Conservation (phyloP, 30 jellyfish, hydroid and myxozoan species). For the Aurelia sp. region DNA sequence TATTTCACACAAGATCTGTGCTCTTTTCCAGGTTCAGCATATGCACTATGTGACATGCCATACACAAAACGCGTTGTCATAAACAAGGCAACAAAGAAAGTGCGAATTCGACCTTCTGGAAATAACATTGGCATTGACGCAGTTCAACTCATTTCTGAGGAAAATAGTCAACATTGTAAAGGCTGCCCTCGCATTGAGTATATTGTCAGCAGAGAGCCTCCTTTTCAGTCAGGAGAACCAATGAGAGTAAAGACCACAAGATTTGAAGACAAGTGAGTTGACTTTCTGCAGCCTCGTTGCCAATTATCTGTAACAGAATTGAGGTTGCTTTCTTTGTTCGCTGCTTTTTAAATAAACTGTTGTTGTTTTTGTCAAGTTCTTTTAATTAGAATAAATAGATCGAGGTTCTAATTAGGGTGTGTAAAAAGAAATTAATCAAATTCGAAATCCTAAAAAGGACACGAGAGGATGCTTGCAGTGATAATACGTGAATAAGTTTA, state of each 20-base stretch:
- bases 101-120: constrained; percentile 55
- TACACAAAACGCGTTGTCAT: constrained; percentile 70
- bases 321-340: no score
- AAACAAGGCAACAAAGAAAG: constrained; percentile 36
- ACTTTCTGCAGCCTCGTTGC: no score
- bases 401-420: no score
- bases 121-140: constrained; percentile 84
- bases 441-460: no score
- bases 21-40: constrained; percentile 64
- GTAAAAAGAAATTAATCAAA: no score
- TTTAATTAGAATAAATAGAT: no score
- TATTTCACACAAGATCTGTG: no score
- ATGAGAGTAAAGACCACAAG: constrained; percentile 12
- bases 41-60: constrained; percentile 88
- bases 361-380: no score
- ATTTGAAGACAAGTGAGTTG: constrained; percentile 54
- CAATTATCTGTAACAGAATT: no score
- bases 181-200: constrained; percentile 74
- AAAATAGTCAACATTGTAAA: constrained; percentile 62
- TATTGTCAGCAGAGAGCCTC: constrained; percentile 86
- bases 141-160: constrained; percentile 80
- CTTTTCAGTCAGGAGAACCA: constrained; percentile 49
- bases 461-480: no score
- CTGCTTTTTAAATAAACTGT: no score
- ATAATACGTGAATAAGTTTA: no score